Base-by-base conservation (phyloP, 2,888 invertebrate genomes). In the Neocrepidodera transversa region DNA sequence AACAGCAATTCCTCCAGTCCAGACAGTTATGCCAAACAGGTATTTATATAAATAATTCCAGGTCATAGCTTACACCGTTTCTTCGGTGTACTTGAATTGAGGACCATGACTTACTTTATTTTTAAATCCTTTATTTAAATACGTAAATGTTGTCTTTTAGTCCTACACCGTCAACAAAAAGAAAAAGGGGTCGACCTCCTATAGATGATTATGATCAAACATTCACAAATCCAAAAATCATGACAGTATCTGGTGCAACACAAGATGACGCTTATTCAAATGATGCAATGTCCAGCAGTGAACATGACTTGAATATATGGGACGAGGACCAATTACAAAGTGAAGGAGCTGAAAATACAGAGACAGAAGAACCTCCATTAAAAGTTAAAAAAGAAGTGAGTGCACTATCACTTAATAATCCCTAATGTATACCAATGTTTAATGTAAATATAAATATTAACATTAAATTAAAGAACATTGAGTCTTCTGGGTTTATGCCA, bases 181-280 rank as follows among this genome's bases (percentile, higher is more conserved):
- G 83, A 69, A 88, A 87, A 75, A 80, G 89, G 38, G 88, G 88
- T 23, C 80, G 88, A 62, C 88, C 88, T 4, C 88, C 88, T 47
- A 82, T 64, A 71, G 88, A 88, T 73, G 86, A 84, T 66, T 83
- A 83, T 60, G 84, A 84, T 58, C 81, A 80, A 58, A 78, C 81
- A 55, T 82, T 82, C 58, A 82, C 83, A 58, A 80, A 81, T 35
- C 83, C 84, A 10, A 83, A 83, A 74, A 82, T 83, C 65, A 79
- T 81, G 62, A 80, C 81, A 67, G 79, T 83, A 56, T 79, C 81
- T 26, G 74, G 77, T 32, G 71, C 71, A 17, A 73, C 69, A 49
- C 72, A 74, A 1, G 78, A 78, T 4, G 79, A 79, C 45, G 72
- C 73, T 10, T 79, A 78, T 63, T 79, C 79, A 11, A 79, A 79